Evolutionary conservation across 2,888 invertebrate genomes (phyloP), one percentile per base, ranked within the genome.

Genomic region (Callyntrura sp.): DNA sequence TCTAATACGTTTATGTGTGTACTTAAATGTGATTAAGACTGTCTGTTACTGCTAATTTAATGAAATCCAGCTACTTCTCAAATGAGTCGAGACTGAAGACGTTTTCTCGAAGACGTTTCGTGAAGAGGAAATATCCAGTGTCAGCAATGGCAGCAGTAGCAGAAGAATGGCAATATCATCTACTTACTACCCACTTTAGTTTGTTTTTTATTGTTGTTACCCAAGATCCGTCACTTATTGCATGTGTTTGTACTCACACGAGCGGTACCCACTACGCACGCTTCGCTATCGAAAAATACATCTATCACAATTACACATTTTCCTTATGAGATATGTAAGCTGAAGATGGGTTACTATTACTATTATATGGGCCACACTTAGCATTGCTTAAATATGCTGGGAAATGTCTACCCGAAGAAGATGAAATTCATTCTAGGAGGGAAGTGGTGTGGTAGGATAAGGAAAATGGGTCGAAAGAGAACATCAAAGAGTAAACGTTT

Each of bases 1-100:
- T 60, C n/a, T 65, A 65, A 65, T 43, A 43, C 70, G 70, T 70
- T 35, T 70, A 43, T 70, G 70, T 70, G 70, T 43, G 51, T 88
- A 82, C 88, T 82, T 88, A 88, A 88, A 88, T 82, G 82, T 82
- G 82, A 88, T 88, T 88, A 88, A 82, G 88, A 51, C 68, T 88
- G 88, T 88, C 88, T 81, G 88, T 68, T 81, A 57, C 88, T 88
- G 88, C 82, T 88, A 88, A 88, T 82, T 88, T 88, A 88, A 88
- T 88, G 81, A 82, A 82, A 88, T 81, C 82, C 73, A 68, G 60
- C 17, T 68, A 70, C 81, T 68, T 79, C 65, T 65, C 65, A 17
- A 85, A 85, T 78, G 85, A 78, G 43, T 60, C n/a, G 83, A 20
- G n/a, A 82, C 65, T 82, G n/a, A n/a, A n/a, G n/a, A n/a, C n/a